Evolutionary conservation across 1,140 invertebrate species (phyloP), one percentile per base, ranked within the genome.

Genomic region (Brachionus paranguensis): DNA sequence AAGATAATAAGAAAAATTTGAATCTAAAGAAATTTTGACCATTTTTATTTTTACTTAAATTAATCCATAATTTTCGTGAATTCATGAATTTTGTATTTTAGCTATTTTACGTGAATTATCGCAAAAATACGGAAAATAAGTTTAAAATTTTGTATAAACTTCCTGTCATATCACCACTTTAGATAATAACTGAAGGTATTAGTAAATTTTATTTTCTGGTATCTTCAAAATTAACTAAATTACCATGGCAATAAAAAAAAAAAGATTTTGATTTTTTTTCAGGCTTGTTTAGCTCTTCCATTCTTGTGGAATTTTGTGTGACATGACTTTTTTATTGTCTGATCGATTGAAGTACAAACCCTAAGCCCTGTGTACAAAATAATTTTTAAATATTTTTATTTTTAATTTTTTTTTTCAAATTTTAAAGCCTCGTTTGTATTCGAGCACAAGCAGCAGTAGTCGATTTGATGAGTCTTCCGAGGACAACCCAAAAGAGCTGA

Each of bases 401-500:
- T 64, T 37, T 79, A 14, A 33, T 10, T 41, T 24, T 45, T 74
- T 74, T 45, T 47, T 17, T 74, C 37, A 76, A 50, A 37, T 6
- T 68, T 70, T 37, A 37, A 70, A 70, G 65, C 72, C 41, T 24
- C 41, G 72, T 27, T 29, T 76, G 17, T 76, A 76, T 81, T 81
- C 78, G 29, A 68, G 50, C 11, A 45, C 50, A 12, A 24, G 14
- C 20, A 81, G 78, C 33, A 45, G 29, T 33, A 79, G 76, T 10
- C 76, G 78, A 5, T 60, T 60, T 37, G 78, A 68, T 68, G 78
- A 81, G 37, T 3, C 53, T 3, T 64, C 29, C 27, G 53, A 60
- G 12, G 78, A 81, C 24, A 81, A 81, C 37, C 78, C 78, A 11
- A 60, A 47, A 43, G 78, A 81, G 20, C n/a, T 64, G 29, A 43